phyloP scores from a whole-genome alignment of 2,113 vertebrate species.

The Odobenus rosmarus region DNA sequence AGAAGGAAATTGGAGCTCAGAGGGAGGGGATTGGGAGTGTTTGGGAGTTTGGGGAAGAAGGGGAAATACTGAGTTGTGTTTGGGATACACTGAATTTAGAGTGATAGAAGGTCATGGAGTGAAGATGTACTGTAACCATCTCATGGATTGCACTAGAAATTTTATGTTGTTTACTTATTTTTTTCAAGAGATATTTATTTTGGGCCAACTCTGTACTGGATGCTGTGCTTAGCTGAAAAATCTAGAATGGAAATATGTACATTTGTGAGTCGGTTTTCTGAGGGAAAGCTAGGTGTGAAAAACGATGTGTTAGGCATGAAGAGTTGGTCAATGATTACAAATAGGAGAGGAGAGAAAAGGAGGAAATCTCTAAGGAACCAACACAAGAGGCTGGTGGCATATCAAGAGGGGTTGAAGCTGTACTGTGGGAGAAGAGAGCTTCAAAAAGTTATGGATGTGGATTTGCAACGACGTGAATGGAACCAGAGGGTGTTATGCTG shows the following conservation, averaged over 20 bases:
- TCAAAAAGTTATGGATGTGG: neutral
- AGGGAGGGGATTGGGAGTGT: neutral
- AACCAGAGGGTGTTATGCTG: too few species aligned
- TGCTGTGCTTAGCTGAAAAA: neutral
- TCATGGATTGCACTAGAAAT: neutral
- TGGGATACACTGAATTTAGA: neutral
- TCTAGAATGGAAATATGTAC: neutral
- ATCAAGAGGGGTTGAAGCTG: too few species aligned
- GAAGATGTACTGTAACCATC: neutral
- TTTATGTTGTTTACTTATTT: neutral
- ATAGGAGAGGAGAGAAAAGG: neutral
- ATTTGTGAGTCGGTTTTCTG: neutral
- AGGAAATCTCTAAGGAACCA: neutral
- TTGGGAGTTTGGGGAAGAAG: neutral
- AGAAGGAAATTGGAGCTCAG: neutral
- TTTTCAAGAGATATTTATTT: neutral
- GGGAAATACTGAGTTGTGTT: neutral
- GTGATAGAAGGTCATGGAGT: neutral
- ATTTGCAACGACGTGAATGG: neutral
- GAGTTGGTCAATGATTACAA: neutral
- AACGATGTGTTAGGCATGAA: neutral
- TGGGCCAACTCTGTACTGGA: neutral
- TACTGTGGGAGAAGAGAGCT: neutral
- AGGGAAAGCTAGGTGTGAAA: neutral
- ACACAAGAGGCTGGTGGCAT: neutral